phyloP scores from a whole-genome alignment of 1,140 invertebrate species.

The Wasmannia auropunctata region DNA sequence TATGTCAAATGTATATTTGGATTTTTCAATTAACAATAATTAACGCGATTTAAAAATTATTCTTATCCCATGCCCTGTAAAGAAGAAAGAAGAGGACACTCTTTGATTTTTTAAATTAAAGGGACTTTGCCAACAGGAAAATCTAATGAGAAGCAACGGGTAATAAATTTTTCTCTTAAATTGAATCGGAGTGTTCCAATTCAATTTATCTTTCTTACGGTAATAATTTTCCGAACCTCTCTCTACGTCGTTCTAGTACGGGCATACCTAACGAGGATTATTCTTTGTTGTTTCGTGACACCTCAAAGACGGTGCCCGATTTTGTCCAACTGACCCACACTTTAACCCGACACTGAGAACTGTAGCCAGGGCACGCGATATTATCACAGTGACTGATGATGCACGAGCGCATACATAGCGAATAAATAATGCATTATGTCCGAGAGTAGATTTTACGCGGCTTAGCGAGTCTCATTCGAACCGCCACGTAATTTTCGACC shows the following conservation, averaged over 20 bases:
- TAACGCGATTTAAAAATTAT: background rate
- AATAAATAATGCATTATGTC: conserved; percentile 33
- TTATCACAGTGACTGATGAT: conserved; percentile 34
- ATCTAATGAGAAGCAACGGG: background rate
- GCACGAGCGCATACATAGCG: background rate
- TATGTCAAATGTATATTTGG: background rate
- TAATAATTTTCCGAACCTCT: too few relatives aligned
- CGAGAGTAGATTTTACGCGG: background rate
- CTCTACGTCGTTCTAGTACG: too few relatives aligned
- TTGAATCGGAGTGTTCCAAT: background rate
- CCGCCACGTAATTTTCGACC: background rate
- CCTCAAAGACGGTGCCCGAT: background rate
- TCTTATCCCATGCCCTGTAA: background rate
- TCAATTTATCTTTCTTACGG: too few relatives aligned
- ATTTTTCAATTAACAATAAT: background rate
- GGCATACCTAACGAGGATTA: background rate
- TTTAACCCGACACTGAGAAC: conserved; percentile 8
- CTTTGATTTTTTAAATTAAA: background rate
- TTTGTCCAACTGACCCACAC: background rate
- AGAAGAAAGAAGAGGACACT: background rate
- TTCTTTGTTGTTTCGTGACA: background rate
- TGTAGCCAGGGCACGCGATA: conserved; percentile 8
- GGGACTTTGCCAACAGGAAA: background rate
- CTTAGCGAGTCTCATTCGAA: background rate
- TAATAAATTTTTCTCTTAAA: conserved; percentile 5